Percentiles rank a stretch among this genome's conserved stretches.
Evolutionary conservation across 2,797 vertebrate species (phyloP).

Genomic region (Coluber constrictor): DNA sequence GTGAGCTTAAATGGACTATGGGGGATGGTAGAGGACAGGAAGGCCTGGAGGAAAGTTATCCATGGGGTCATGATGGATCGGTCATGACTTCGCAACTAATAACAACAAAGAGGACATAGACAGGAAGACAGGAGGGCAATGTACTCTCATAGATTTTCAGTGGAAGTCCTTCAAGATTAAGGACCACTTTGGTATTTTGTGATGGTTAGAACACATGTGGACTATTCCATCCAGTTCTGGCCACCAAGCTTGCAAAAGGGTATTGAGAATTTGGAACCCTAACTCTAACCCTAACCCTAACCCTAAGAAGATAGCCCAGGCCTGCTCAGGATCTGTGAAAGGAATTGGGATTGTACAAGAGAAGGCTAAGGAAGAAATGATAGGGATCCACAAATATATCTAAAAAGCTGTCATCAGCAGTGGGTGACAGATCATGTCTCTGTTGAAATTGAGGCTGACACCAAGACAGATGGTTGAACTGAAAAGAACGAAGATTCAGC

Average conservation of each 20-base stretch:
- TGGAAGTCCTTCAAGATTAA: not conserved
- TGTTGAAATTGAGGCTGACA: not conserved
- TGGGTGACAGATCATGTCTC: not conserved
- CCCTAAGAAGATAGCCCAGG: not conserved
- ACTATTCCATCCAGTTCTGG: not conserved
- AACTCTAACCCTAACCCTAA: too few species aligned
- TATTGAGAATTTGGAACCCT: not conserved
- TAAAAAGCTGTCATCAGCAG: not conserved
- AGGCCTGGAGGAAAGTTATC: too few species aligned
- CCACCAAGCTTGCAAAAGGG: not conserved
- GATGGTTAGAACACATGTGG: not conserved
- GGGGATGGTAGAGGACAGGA: too few species aligned
- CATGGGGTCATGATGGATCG: too few species aligned
- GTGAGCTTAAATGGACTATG: too few species aligned
- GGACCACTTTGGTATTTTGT: not conserved
- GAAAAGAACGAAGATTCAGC: not conserved
- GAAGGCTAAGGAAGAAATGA: not conserved
- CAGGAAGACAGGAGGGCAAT: not conserved
- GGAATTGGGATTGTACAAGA: not conserved
- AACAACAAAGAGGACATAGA: too few species aligned
- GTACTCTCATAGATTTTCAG: too few species aligned
- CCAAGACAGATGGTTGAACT: not conserved
- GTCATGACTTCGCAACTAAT: too few species aligned
- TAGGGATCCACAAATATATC: not conserved
- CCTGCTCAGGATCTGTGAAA: not conserved